Percentiles rank a stretch among this genome's conserved stretches.
phyloP scores from a whole-genome alignment of 2,797 vertebrate species.

The Gallirallus australis region DNA sequence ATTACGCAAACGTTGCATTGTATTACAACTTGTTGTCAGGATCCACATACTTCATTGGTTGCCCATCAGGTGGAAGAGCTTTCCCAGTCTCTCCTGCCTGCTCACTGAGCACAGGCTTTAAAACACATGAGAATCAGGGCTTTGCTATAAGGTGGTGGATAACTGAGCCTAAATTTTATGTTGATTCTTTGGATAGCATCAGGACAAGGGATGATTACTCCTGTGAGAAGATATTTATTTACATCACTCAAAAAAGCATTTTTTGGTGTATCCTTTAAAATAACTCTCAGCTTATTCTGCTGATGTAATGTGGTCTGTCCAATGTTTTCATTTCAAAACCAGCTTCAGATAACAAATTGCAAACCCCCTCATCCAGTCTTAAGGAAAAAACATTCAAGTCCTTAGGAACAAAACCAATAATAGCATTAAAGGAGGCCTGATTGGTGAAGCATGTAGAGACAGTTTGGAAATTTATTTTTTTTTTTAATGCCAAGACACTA shows the following conservation, averaged over 20 bases:
- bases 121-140: background rate
- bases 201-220: background rate
- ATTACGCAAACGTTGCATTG: background rate
- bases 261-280: background rate
- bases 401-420: background rate
- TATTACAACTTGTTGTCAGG: background rate
- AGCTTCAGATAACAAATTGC: background rate
- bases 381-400: background rate
- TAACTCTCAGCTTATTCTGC: background rate
- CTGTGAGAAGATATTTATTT: background rate
- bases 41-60: background rate
- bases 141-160: background rate
- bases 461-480: background rate
- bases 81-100: background rate
- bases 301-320: background rate
- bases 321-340: background rate
- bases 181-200: background rate
- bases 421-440: background rate
- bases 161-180: background rate
- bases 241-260: background rate
- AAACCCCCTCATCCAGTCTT: accelerated
- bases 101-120: background rate
- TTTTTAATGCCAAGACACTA: background rate
- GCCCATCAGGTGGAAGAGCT: background rate
- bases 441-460: background rate